Base-by-base conservation (phyloP, 2,797 vertebrate genomes). In the Semaprochilodus insignis region DNA sequence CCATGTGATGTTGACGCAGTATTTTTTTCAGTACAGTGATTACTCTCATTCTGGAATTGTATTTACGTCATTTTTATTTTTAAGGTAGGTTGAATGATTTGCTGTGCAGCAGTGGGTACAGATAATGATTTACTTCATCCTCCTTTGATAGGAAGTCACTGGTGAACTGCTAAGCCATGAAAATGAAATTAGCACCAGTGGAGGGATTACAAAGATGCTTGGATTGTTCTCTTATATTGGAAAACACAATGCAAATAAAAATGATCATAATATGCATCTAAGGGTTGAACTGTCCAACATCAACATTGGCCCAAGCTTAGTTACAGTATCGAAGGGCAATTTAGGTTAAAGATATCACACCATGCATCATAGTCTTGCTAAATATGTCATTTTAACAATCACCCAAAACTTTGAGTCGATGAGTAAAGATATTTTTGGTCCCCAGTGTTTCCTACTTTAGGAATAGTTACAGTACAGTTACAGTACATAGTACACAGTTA, bases 1-100 rank as follows among this genome's bases (percentile, higher is more conserved):
- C 85, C 81, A 81, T 80, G 59, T 74, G 55, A 69, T 57, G 78
- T 79, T 82, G 76, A 81, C 82, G 78, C 34, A 25, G 71, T 69
- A 63, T 44, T 80, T 80, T 77, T 79, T 77, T 44, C 63, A 70
- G 36, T 59, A 69, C 16, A 71, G 34, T 44, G 31, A 78, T 82
- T 59, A 44, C 36, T 67, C 10, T 17, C 83, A 84, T 89, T 89
- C 79, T 84, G 85, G 86, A 89, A 85, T 0, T 63, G 85, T 7
- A 69, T 85, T 87, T 81, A 81, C 88, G 85, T 63, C 83, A 51
- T 69, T 70, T 81, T 48, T 25, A 74, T 57, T 65, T 81, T 74
- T 19, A 73, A 71, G 59, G 40, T 80, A 72, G 57, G 27, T 16
- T 52, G 27, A 23, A 52, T 73, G 72, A 27, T 52, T 36, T 11